Percentiles rank a stretch among this genome's conserved stretches.
These are phyloP conservation scores for Addax nasomaculatus DNA, from an alignment of 2,113 vertebrate species.

Conservation along the genomic window DNA sequence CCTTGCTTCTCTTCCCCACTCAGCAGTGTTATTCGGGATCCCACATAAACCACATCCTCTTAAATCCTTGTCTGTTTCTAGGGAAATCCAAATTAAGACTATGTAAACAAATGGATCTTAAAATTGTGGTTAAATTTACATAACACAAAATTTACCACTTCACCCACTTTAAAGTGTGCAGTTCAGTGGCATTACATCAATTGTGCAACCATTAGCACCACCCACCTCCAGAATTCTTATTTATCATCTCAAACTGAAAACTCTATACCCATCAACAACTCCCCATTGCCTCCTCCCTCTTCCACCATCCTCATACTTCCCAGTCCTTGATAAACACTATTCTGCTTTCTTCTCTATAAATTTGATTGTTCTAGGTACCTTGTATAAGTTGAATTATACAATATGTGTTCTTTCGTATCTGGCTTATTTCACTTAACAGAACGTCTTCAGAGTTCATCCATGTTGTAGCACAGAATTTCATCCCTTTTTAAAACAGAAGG, in stretches of 20 bases:
- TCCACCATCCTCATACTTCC: background rate
- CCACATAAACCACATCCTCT: background rate
- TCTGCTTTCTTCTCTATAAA: background rate
- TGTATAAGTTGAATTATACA: background rate
- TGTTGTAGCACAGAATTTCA: background rate
- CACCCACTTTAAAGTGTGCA: background rate
- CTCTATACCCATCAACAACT: background rate
- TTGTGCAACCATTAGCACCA: background rate
- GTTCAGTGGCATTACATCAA: background rate
- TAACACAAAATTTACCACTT: background rate
- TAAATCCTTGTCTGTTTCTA: background rate
- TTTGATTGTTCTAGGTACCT: background rate
- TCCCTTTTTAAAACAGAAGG: background rate
- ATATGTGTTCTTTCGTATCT: background rate
- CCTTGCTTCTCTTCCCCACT: background rate
- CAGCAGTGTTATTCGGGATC: background rate
- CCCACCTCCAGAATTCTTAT: background rate
- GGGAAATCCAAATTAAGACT: background rate
- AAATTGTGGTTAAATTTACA: background rate
- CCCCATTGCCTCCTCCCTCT: rapidly evolving
- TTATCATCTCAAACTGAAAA: background rate
- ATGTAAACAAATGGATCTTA: background rate
- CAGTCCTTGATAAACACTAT: background rate
- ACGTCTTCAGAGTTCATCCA: background rate
- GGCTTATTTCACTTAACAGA: background rate